Conservation (phyloP, 2,888 invertebrate species). For the Steromphala cineraria region DNA sequence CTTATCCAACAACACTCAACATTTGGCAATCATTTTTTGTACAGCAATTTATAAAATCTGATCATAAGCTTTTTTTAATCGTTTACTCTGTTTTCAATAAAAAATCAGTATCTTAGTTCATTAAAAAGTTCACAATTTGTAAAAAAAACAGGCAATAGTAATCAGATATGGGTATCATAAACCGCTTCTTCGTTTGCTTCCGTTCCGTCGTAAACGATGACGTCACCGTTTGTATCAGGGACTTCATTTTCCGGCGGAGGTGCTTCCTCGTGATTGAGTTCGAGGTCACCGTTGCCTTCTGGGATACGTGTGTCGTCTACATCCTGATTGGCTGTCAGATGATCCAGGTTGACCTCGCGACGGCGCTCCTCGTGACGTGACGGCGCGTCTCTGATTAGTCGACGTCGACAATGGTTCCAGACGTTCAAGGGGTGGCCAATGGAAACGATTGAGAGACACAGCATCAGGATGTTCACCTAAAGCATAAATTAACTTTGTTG, state of each 20-base stretch:
- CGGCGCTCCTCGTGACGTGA: neutral
- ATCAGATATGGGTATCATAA: neutral
- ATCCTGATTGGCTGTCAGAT: conserved; percentile 8
- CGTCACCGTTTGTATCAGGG: neutral
- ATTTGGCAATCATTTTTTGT: too few relatives aligned
- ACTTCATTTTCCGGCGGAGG: neutral
- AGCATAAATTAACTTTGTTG: neutral
- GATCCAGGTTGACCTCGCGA: neutral
- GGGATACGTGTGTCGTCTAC: neutral
- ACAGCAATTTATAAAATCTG: too few relatives aligned
- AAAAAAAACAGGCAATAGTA: neutral
- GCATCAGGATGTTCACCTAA: conserved; percentile 37
- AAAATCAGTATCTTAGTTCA: too few relatives aligned
- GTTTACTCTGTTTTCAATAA: too few relatives aligned
- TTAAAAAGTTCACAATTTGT: too few relatives aligned
- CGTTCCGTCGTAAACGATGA: conserved; percentile 4
- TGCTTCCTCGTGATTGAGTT: neutral
- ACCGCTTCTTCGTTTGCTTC: neutral
- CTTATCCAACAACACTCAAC: too few relatives aligned
- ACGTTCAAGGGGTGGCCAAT: conserved; percentile 41
- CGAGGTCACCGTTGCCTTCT: conserved; percentile 14
- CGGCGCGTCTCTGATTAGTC: conserved; percentile 31
- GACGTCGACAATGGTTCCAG: conserved; percentile 41
- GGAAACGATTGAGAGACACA: conserved; percentile 32
- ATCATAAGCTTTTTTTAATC: too few relatives aligned